A percentile compares a stretch with the other conserved stretches of the same genome.
Conservation (phyloP, 2,113 vertebrate genomes). For the Corythoichthys intestinalis region DNA sequence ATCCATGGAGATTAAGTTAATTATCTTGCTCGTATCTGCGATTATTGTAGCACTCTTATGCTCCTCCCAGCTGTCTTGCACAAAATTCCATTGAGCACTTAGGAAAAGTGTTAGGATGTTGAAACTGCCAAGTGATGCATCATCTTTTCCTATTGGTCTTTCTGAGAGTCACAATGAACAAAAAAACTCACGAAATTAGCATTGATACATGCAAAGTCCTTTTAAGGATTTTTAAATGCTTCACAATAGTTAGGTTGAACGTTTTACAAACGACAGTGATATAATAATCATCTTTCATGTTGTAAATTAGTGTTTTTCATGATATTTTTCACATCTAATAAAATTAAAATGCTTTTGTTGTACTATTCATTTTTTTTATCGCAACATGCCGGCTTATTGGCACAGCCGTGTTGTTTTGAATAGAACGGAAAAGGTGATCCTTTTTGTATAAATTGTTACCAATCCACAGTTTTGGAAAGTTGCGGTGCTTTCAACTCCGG, state of each 20-base stretch:
- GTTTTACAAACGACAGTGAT: background rate
- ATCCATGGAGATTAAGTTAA: conserved; percentile 58
- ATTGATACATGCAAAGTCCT: background rate
- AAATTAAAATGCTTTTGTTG: too few relatives aligned
- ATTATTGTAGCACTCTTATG: conserved; percentile 12
- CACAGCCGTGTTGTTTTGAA: too few relatives aligned
- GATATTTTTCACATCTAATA: too few relatives aligned
- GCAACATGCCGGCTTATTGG: too few relatives aligned
- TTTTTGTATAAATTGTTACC: too few relatives aligned
- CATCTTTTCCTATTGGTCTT: background rate
- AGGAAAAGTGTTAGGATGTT: conserved; percentile 15
- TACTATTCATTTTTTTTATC: too few relatives aligned
- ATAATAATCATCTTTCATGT: too few relatives aligned
- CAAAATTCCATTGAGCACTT: conserved; percentile 13
- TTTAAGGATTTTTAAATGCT: background rate
- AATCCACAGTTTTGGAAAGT: too few relatives aligned
- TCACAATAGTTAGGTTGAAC: background rate
- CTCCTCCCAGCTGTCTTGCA: conserved; percentile 3
- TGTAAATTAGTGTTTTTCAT: too few relatives aligned
- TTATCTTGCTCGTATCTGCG: conserved; percentile 56
- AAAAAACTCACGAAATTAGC: background rate
- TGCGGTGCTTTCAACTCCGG: too few relatives aligned
- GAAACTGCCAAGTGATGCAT: conserved; percentile 3
- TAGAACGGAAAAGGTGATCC: too few relatives aligned
- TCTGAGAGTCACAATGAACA: background rate